Conservation (phyloP, 2,797 vertebrate species). For the Gorsachius magnificus region DNA sequence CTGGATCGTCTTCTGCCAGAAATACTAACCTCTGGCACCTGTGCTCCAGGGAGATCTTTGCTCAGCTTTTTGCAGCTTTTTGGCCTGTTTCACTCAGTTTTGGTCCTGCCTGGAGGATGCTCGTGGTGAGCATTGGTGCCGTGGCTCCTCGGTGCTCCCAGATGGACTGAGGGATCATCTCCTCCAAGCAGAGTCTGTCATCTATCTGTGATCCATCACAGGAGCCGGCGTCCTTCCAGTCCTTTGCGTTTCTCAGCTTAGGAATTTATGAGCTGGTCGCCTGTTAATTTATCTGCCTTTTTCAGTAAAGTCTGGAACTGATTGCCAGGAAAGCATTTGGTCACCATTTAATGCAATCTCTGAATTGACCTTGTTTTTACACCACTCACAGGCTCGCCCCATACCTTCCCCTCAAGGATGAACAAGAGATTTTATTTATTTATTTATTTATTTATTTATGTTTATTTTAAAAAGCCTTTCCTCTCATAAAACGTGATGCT, state of each 20-base stretch:
- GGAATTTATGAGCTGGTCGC: neutral
- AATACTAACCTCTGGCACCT: neutral
- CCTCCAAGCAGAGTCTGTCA: neutral
- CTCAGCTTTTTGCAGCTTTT: neutral
- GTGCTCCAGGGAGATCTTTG: neutral
- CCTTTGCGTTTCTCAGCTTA: neutral
- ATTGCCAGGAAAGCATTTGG: constrained; percentile 5
- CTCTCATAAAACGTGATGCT: neutral
- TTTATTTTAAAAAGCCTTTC: neutral
- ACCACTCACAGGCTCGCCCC: neutral
- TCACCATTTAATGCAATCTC: neutral
- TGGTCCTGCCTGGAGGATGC: neutral
- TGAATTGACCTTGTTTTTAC: constrained; percentile 11
- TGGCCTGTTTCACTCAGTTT: neutral
- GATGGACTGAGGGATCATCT: neutral
- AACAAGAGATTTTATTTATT: neutral
- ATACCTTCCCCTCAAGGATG: neutral
- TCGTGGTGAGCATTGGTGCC: neutral
- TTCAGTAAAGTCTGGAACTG: neutral
- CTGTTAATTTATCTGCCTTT: constrained; percentile 10
- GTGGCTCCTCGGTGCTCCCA: neutral
- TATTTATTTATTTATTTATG: neutral
- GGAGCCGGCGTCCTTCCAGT: neutral
- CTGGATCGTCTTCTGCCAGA: neutral
- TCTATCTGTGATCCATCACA: neutral